Evolutionary conservation across 1,140 invertebrate species (phyloP), one percentile per base, ranked within the genome.

Genomic region (Venustaconcha ellipsiformis): DNA sequence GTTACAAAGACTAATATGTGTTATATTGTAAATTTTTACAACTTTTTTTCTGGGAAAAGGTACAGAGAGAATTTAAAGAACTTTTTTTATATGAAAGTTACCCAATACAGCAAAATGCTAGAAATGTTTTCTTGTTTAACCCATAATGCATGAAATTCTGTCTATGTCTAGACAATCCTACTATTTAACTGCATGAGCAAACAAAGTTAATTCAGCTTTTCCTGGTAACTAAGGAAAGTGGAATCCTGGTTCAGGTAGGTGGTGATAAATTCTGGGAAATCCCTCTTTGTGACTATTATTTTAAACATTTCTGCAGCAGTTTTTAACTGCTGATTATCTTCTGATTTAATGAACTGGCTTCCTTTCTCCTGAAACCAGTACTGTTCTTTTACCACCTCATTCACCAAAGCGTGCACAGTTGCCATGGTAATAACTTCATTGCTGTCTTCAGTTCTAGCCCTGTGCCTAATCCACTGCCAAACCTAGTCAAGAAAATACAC

Each of bases 391-490:
- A 74, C 65, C 1, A 70, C 68, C n/a, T 74, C 68, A 26, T 64
- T 30, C 18, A 80, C 64, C 2, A 80, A 58, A 17, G 17, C 57
- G 3, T 79, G 78, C n/a, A 84, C 80, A 67, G 79, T 71, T 15
- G 59, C 56, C 18, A 70, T 69, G 59, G 81, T 80, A 23, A 83
- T 63, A 8, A 74, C 63, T 57, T 64, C 58, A n/a, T 68, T 63
- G 57, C 63, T 71, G 48, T 83, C 89, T 78, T 90, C 89, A 14
- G 90, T 66, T n/a, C 79, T 82, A 17, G 85, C 93, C 80, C 90
- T 86, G 82, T 94, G 93, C 74, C 92, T 88, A 71, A 94, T 92
- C 93, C 94, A 94, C 86, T 95, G 94, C 94, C 94, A 94, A 57
- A 95, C 91, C 89, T 94, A 93, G 17, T 26, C 14, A 56, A 12